Evolutionary conservation across 2,113 vertebrate genomes (phyloP).

Genomic region (Engraulis encrasicolus): DNA sequence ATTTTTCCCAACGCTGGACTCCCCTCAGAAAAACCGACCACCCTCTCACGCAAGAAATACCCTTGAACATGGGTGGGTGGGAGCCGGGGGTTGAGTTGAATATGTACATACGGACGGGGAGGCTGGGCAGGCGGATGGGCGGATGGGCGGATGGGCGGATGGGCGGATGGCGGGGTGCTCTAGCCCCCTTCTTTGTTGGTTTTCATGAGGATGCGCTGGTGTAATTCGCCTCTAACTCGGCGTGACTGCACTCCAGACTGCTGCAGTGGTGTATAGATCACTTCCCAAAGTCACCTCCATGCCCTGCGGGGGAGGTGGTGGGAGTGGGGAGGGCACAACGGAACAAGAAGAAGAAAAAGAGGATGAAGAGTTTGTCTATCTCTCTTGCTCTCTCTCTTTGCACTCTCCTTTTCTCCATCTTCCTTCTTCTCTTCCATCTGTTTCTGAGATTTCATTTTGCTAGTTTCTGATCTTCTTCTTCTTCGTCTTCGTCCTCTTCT

Average conservation of each 20-base stretch:
- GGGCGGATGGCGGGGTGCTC: conserved; percentile 52
- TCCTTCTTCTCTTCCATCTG: no score
- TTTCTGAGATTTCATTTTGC: no score
- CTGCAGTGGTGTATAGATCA: conserved; percentile 65
- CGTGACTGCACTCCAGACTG: conserved; percentile 76
- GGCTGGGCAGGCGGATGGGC: no score
- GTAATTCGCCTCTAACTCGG: conserved; percentile 67
- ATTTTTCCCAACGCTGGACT: conserved; percentile 64
- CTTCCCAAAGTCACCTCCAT: conserved; percentile 78
- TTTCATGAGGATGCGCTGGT: conserved; percentile 73
- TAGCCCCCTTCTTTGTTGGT: conserved; percentile 72
- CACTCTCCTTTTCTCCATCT: neutral
- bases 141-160: no score
- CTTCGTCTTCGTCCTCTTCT: no score
- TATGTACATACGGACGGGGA: conserved; percentile 70
- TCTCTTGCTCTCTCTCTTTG: no score
- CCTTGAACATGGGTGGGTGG: conserved; percentile 80
- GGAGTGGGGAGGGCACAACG: conserved; percentile 14
- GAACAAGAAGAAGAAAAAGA: no score
- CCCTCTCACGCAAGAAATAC: conserved; percentile 59
- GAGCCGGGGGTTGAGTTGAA: no score
- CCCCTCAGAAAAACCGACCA: conserved; percentile 47
- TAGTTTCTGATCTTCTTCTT: no score
- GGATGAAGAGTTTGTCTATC: conserved; percentile 14
- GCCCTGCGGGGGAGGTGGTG: conserved; percentile 54